Percentiles rank a stretch among this genome's conserved stretches.
These are phyloP conservation scores for Microplitis mediator DNA, from an alignment of 1,140 invertebrate genomes.

Conservation along the genomic window DNA sequence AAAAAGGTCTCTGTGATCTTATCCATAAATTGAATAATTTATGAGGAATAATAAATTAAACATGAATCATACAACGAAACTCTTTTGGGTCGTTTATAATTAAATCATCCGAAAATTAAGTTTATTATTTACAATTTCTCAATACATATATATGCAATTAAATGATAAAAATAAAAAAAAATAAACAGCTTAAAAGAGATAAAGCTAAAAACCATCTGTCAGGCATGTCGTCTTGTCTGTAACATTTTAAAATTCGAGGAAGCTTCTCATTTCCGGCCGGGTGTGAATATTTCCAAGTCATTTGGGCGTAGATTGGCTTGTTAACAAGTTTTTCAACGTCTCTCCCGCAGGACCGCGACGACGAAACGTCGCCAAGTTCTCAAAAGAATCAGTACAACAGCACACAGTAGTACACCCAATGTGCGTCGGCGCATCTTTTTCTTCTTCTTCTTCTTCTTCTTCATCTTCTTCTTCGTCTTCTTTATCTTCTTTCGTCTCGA, in stretches of 20 bases:
- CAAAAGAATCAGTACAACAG: not conserved
- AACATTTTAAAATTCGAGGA: slow-evolving; percentile 20
- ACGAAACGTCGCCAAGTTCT: not conserved
- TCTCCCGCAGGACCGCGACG: slow-evolving; percentile 7
- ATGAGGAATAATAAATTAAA: no score
- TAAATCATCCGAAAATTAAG: no score
- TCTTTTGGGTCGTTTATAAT: no score
- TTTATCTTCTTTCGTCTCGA: not conserved
- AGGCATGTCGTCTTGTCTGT: not conserved
- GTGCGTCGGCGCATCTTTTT: slow-evolving; percentile 12
- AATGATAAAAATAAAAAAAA: no score
- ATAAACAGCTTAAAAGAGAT: no score
- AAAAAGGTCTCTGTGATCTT: no score
- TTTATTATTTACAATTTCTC: no score
- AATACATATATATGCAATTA: no score
- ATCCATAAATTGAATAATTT: no score
- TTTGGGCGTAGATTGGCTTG: slow-evolving; percentile 42
- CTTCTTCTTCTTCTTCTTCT: not conserved
- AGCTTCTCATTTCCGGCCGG: slow-evolving; percentile 27
- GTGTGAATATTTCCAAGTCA: slow-evolving; percentile 37
- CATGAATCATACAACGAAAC: no score
- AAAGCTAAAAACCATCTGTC: not conserved
- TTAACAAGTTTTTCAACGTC: slow-evolving; percentile 42
- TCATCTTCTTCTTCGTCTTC: not conserved
- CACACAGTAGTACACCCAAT: not conserved